These are phyloP conservation scores for Mamestra brassicae DNA, from an alignment of 2,888 invertebrate genomes.

Conservation along the genomic window DNA sequence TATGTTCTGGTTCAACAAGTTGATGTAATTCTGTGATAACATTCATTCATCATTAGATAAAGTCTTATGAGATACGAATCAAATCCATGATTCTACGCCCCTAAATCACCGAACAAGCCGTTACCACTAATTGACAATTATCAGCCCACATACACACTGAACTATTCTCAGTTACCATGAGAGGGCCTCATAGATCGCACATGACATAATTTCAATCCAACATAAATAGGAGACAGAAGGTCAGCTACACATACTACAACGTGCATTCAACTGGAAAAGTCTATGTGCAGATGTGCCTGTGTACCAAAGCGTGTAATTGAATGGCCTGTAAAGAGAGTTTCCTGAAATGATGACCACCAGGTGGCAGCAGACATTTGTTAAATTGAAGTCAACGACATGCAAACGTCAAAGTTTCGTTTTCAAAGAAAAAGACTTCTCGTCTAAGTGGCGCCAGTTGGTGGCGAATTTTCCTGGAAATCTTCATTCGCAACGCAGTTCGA, in stretches of 20 bases:
- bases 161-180: conserved; percentile 34
- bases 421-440: no score
- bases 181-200: conserved; percentile 35
- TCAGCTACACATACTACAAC: background rate
- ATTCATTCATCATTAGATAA: conserved; percentile 12
- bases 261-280: background rate
- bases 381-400: no score
- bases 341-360: background rate
- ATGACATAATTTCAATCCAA: conserved; percentile 17
- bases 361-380: no score
- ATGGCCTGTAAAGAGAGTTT: background rate
- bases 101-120: conserved; percentile 41
- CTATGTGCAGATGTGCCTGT: background rate
- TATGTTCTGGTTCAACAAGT: background rate
- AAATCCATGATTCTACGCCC: conserved; percentile 9
- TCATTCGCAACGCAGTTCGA: no score
- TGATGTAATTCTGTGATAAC: background rate
- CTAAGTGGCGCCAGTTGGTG: no score
- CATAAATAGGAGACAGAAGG: conserved; percentile 3
- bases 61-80: conserved; percentile 21
- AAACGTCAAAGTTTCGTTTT: no score
- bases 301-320: background rate
- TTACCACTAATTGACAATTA: conserved; percentile 50
- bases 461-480: no score
- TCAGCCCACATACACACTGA: conserved; percentile 27